Evolutionary conservation across 2,113 vertebrate genomes (phyloP), one percentile per base, ranked within the genome.

Genomic region (Microcebus tavaratra): DNA sequence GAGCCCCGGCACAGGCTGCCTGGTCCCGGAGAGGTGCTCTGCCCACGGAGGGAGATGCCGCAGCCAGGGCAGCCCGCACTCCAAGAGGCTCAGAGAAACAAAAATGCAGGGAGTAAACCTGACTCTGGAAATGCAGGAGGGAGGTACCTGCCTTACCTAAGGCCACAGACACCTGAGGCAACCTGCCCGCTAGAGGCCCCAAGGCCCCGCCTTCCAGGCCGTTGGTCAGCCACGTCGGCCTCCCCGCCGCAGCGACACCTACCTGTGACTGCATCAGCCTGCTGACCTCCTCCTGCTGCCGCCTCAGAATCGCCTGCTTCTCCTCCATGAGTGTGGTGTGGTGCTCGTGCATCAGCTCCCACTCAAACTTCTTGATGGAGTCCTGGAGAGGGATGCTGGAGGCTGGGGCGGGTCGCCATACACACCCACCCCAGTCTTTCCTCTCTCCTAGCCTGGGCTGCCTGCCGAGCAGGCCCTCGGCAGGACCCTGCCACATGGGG

Each of bases 301-400:
- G 97, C 85, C 48, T 91, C 89, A 98, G 34, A 34, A 98, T 96
- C 67, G 96, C 80, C 63, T 98, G 96, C 93, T 98, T 98, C 87
- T 98, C 98, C 42, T 98, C 96, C 70, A 95, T 50, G 34, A 97
- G 73, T 0, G 48, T 78, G 21, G 81, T 8, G 0, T 15, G 79
- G 17, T 91, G 81, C 34, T 59, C 97, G 3, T 55, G n/a, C 85
- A 82, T 79, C 78, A 98, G 55, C 53, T 98, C 97, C 65, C 31
- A 67, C 53, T 98, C 42, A 36, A 97, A 96, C 36, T 94, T 92
- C 45, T 94, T 98, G 73, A 97, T 81, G 53, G 97, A 97, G 57
- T 63, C 94, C 98, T 98, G 73, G 45, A 34, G 45, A 11, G 39
- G n/a, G 25, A 42, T 23, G 25, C 9, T 8, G 21, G 1, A 48